A percentile compares a stretch with the other conserved stretches of the same genome.
Evolutionary conservation across 23 tunicate genomes (phyloP).

Genomic region (Phallusia fumigata): DNA sequence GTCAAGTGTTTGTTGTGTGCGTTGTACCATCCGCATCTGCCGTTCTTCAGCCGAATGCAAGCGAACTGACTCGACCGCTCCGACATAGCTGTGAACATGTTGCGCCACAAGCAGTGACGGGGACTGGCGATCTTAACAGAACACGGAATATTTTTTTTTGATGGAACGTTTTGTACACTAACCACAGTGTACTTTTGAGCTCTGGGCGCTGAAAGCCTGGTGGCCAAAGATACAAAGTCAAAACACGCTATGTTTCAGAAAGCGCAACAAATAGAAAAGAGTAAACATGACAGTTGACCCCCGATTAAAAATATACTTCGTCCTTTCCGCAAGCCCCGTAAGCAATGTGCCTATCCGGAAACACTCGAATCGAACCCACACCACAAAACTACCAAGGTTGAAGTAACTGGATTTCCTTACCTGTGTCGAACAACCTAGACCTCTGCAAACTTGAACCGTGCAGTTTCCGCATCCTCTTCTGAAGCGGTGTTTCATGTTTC

Average conservation of each 20-base stretch:
- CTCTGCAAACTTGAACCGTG: constrained; percentile 36
- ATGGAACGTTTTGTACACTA: too few species aligned
- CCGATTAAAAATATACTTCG: too few species aligned
- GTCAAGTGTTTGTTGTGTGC: constrained; percentile 24
- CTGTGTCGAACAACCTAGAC: constrained; percentile 18
- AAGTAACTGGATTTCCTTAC: constrained; percentile 14
- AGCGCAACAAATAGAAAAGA: too few species aligned
- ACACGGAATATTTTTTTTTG: not conserved
- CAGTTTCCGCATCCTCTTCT: constrained; percentile 39
- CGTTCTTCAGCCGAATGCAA: constrained; percentile 34
- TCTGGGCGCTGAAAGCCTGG: too few species aligned
- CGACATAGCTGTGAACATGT: constrained; percentile 22
- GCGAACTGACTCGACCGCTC: constrained; percentile 53
- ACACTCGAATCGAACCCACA: too few species aligned
- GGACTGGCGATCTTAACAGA: not conserved
- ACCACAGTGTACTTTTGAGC: too few species aligned
- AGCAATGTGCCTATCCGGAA: too few species aligned
- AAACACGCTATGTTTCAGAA: too few species aligned
- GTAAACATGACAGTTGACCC: too few species aligned
- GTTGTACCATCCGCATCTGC: constrained; percentile 71
- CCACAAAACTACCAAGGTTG: too few species aligned
- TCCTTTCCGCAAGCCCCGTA: too few species aligned
- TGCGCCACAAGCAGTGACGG: constrained; percentile 40
- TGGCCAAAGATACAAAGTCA: too few species aligned
- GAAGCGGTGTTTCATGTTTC: constrained; percentile 46